Percentiles rank a stretch among this genome's conserved stretches.
Conservation (phyloP, 2,113 vertebrate genomes). For the Laticauda colubrina region DNA sequence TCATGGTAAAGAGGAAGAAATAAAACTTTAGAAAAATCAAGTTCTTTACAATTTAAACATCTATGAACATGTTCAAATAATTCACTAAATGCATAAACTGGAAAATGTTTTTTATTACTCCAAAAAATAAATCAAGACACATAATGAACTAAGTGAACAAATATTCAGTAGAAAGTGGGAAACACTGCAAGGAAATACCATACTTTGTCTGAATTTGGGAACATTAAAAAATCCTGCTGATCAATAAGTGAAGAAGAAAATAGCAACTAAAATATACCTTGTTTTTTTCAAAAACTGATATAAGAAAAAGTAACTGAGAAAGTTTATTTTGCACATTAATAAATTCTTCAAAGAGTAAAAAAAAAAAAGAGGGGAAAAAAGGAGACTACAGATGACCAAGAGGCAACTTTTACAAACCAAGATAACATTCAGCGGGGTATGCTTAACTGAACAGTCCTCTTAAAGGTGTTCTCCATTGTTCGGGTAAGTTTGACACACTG, state of each 20-base stretch:
- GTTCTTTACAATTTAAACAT: neutral
- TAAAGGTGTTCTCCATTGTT: neutral
- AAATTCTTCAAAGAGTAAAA: neutral
- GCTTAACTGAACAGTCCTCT: neutral
- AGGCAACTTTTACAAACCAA: neutral
- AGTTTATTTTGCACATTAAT: neutral
- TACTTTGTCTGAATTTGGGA: neutral
- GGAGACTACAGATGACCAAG: neutral
- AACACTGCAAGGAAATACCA: neutral
- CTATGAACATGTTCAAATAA: neutral
- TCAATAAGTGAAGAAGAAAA: neutral
- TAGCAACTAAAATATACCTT: neutral
- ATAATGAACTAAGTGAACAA: neutral
- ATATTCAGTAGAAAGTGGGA: neutral
- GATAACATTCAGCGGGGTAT: neutral
- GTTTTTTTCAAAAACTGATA: neutral
- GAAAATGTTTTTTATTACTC: neutral
- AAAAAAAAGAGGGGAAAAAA: neutral
- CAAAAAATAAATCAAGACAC: neutral
- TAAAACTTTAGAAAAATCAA: neutral
- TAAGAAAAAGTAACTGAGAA: neutral
- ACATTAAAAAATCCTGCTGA: neutral
- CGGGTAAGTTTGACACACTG: neutral
- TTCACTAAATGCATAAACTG: neutral
- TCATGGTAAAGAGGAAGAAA: too few species aligned